Percentiles rank a stretch among this genome's conserved stretches.
These are phyloP conservation scores for Apeira syringaria DNA, from an alignment of 2,888 invertebrate genomes.

Conservation along the genomic window DNA sequence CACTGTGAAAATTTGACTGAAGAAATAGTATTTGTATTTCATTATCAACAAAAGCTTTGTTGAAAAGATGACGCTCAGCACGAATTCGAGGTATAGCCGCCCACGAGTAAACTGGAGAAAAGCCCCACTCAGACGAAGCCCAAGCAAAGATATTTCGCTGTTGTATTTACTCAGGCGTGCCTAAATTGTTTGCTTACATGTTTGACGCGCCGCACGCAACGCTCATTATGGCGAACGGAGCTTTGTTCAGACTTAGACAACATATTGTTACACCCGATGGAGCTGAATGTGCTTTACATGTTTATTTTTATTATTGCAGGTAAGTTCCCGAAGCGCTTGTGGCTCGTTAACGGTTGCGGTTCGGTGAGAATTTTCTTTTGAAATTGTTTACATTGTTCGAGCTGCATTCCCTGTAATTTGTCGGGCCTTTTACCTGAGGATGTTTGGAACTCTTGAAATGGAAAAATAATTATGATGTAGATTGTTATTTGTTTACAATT, in stretches of 20 bases:
- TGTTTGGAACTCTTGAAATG: constrained; percentile 35
- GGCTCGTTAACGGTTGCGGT: constrained; percentile 61
- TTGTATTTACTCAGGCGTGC: constrained; percentile 82
- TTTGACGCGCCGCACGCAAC: constrained; percentile 81
- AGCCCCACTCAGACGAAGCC: constrained; percentile 69
- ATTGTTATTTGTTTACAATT: no score
- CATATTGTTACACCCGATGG: constrained; percentile 76
- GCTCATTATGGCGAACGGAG: constrained; percentile 76
- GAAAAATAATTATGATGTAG: constrained; percentile 27
- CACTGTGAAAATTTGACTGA: constrained; percentile 62
- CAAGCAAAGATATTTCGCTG: constrained; percentile 77
- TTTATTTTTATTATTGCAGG: constrained; percentile 79
- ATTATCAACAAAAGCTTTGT: constrained; percentile 78
- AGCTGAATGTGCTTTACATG: constrained; percentile 71
- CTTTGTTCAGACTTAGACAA: constrained; percentile 79
- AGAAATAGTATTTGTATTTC: constrained; percentile 78
- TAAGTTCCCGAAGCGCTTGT: constrained; percentile 66
- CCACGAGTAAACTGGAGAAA: constrained; percentile 61
- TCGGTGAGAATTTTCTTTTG: constrained; percentile 66
- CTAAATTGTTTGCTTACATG: constrained; percentile 83
- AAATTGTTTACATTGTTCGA: constrained; percentile 45
- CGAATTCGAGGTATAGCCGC: constrained; percentile 68
- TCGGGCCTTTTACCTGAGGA: constrained; percentile 32
- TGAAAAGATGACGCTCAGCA: constrained; percentile 76
- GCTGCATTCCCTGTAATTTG: constrained; percentile 36